Evolutionary conservation across 2,797 vertebrate species (phyloP).

Genomic region (Lepilemur ruficaudatus): DNA sequence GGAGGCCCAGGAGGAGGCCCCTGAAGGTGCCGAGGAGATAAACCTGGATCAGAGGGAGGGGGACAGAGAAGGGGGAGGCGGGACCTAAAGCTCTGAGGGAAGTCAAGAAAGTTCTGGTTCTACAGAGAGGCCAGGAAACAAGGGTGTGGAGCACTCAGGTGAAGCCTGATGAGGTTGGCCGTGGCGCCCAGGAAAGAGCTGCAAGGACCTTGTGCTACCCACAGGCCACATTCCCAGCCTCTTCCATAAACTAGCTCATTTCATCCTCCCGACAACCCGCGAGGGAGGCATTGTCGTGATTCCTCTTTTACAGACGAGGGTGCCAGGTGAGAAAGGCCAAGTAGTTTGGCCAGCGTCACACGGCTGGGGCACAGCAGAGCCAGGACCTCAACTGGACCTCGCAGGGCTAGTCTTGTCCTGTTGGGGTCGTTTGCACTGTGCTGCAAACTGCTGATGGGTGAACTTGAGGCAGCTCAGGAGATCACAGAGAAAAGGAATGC

Average conservation of each 20-base stretch:
- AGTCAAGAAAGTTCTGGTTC: background rate
- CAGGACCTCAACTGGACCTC: background rate
- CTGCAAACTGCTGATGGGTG: background rate
- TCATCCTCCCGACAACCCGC: background rate
- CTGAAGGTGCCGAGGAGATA: no score
- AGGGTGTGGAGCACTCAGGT: accelerated
- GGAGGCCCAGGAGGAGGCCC: background rate
- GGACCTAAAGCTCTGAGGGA: background rate
- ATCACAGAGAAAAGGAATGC: background rate
- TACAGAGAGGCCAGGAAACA: background rate
- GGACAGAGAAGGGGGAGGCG: background rate
- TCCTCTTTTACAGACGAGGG: background rate
- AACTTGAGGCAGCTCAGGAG: background rate
- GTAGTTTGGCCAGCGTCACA: background rate
- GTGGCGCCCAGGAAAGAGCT: background rate
- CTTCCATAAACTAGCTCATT: no score
- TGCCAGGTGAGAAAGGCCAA: background rate
- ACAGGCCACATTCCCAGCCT: background rate
- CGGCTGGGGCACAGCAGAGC: accelerated
- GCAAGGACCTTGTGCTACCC: background rate
- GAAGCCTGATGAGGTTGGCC: background rate
- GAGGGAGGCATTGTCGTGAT: accelerated
- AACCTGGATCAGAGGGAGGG: background rate
- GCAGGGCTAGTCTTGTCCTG: background rate
- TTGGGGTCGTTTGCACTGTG: background rate